Base-by-base conservation (phyloP, 2,113 vertebrate species). In the Rutilus rutilus region DNA sequence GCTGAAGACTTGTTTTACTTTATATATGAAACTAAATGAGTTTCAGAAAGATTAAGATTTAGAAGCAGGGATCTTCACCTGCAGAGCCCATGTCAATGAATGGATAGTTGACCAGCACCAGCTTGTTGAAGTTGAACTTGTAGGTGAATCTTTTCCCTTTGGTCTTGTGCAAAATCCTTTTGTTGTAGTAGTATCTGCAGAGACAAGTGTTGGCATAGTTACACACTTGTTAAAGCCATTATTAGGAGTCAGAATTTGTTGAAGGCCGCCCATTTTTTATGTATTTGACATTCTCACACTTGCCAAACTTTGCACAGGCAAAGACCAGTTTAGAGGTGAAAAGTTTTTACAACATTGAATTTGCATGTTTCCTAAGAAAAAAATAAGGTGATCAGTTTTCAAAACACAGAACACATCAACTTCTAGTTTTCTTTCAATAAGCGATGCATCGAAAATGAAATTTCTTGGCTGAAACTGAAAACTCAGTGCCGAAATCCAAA, bases 101-200 rank as follows among this genome's bases (percentile, higher is more conserved):
- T 6, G 96, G 97, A 85, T 97, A 98, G 90, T 98, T 98, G 85
- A 98, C 97, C 91, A 98, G 95, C 89, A 98, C 96, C 82, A 97
- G 91, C 90, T 98, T 97, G 94, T 97, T 98, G 92, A 97, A 97
- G 93, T 98, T 98, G 91, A 98, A 97, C 91, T 98, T 98, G 94
- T 98, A 98, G 90, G 97, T 98, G 93, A 98, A 98, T 42, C 97
- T 93, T 89, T 98, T 98, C 52, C 97, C 97, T 90, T 98, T 98
- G 84, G 97, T 98, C 92, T 98, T 98, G 88, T 98, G 97, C 2
- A 98, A 95, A 89, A 98, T 98, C 90, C 97, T 93, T 91, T 98
- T 98, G 93, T 98, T 98, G 92, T 98, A 97, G 90, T 98, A 97
- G 86, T 98, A 97, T 90, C 97, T 98, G 91, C 4, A 50, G 17